These are phyloP conservation scores for Pipistrellus pipistrellus DNA, from an alignment of 2,797 vertebrate genomes.

Conservation along the genomic window DNA sequence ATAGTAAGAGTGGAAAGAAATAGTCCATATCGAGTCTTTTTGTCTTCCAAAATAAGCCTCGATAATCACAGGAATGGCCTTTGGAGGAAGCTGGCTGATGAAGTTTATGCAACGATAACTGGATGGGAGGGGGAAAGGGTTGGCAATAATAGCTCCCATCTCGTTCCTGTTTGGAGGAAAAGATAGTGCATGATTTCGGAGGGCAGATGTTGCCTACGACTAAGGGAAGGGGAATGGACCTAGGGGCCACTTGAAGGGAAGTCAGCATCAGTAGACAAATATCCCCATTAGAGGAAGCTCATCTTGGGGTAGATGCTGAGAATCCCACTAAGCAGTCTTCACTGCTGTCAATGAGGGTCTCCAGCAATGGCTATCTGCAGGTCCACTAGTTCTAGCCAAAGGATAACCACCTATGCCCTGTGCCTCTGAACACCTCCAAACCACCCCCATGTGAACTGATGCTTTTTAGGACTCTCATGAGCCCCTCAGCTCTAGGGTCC, in stretches of 20 bases:
- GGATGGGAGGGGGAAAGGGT: not conserved
- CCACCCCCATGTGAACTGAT: not conserved
- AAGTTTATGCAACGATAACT: conserved; percentile 5
- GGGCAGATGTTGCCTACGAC: not conserved
- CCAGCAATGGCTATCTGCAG: not conserved
- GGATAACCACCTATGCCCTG: not conserved
- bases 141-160: not conserved
- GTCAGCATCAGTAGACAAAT: not conserved
- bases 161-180: not conserved
- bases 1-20: conserved; percentile 62
- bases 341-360: not conserved
- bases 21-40: conserved; percentile 13
- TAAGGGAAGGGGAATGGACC: not conserved
- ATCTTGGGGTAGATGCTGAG: not conserved
- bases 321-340: not conserved
- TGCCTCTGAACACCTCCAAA: not conserved
- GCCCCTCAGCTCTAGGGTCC: not conserved
- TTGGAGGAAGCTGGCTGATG: conserved; percentile 13
- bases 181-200: not conserved
- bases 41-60: conserved; percentile 62
- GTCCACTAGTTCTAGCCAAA: not conserved
- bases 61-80: conserved; percentile 26
- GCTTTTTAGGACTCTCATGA: not conserved
- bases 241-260: not conserved
- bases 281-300: not conserved